These are phyloP conservation scores for Anastatus disparis DNA, from an alignment of 1,140 invertebrate genomes.

Conservation along the genomic window DNA sequence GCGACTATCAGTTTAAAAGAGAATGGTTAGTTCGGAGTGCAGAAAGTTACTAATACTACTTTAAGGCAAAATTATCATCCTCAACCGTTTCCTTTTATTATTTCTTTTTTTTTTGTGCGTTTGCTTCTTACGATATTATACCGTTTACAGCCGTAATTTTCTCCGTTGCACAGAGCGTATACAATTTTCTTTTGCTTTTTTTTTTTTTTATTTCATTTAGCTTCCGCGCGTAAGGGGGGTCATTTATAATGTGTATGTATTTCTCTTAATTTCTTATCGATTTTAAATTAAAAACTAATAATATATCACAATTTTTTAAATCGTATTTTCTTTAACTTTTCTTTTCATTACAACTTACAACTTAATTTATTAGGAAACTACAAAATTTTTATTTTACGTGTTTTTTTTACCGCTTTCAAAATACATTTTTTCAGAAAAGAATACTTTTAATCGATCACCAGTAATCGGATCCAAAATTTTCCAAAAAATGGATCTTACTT, in stretches of 20 bases:
- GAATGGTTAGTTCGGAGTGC: conserved; percentile 3
- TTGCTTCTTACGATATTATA: conserved; percentile 4
- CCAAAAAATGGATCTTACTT: background rate
- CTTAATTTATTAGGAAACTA: conserved; percentile 22
- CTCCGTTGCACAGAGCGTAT: background rate
- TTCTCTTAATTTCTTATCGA: conserved; percentile 20
- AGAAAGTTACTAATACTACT: conserved; percentile 4
- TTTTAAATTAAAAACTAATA: conserved; percentile 30
- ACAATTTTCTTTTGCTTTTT: background rate
- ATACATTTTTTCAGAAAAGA: background rate
- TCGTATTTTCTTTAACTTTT: conserved; percentile 21
- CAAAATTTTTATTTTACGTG: conserved; percentile 17
- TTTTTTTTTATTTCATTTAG: background rate
- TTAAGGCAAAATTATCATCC: conserved; percentile 12
- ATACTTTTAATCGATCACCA: background rate
- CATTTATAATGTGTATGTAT: conserved; percentile 13
- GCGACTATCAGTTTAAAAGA: background rate
- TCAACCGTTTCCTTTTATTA: conserved; percentile 1
- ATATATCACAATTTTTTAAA: conserved; percentile 40
- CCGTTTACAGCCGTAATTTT: conserved; percentile 6
- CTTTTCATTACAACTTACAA: conserved; percentile 7
- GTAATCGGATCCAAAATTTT: background rate
- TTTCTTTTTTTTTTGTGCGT: background rate
- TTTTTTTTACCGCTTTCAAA: background rate
- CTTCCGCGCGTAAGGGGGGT: background rate